Conservation (phyloP, 1,140 invertebrate species). For the Lineus longissimus region DNA sequence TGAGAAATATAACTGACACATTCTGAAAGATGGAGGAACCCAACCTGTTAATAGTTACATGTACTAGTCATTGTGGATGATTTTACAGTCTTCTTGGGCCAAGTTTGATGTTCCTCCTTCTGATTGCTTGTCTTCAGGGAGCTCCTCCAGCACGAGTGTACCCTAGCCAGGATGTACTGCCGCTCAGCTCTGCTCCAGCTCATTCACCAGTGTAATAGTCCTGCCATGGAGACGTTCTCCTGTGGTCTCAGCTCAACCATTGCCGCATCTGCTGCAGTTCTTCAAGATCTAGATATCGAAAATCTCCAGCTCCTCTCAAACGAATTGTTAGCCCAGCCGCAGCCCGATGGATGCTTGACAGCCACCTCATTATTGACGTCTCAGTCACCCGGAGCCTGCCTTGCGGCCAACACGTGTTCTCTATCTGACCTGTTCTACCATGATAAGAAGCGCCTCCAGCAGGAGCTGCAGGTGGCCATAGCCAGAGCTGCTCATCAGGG, state of each 20-base stretch:
- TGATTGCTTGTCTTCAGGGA: too few relatives aligned
- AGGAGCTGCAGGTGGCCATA: constrained; percentile 46
- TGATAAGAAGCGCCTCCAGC: constrained; percentile 38
- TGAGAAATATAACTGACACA: too few relatives aligned
- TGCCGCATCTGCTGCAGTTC: constrained; percentile 45
- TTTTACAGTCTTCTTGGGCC: too few relatives aligned
- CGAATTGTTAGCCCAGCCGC: constrained; percentile 41
- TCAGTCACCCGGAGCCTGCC: constrained; percentile 26
- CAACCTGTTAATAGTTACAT: too few relatives aligned
- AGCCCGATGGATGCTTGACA: constrained; percentile 29
- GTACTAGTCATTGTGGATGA: too few relatives aligned
- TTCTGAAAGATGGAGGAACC: too few relatives aligned
- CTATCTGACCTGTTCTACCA: constrained; percentile 41
- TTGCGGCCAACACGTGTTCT: constrained; percentile 34
- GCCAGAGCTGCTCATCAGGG: constrained; percentile 48
- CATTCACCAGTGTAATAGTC: constrained; percentile 51
- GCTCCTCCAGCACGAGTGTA: constrained; percentile 40
- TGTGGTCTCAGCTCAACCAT: constrained; percentile 40
- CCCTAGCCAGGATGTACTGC: constrained; percentile 44
- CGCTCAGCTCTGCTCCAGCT: constrained; percentile 46
- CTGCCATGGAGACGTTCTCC: constrained; percentile 37
- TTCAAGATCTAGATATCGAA: constrained; percentile 52
- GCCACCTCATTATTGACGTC: constrained; percentile 15
- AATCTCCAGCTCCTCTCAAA: constrained; percentile 52
- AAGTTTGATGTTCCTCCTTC: too few relatives aligned